Percentiles rank a stretch among this genome's conserved stretches.
phyloP scores from a whole-genome alignment of 2,797 vertebrate species.

The Macropus fuliginosus region DNA sequence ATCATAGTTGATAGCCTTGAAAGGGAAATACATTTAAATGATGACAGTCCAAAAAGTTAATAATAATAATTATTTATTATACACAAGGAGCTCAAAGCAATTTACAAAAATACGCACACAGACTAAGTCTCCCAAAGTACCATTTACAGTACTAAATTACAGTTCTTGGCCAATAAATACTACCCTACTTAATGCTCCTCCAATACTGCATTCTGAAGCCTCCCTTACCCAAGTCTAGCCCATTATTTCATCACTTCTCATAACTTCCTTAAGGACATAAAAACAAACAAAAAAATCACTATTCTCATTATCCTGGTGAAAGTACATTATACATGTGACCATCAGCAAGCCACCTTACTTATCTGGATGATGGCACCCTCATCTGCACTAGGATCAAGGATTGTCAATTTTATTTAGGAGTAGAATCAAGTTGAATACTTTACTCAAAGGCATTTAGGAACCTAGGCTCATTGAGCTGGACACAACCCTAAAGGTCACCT shows the following conservation, averaged over 20 bases:
- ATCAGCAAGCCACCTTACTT: neutral
- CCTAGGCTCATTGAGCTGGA: neutral
- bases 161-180: conserved; percentile 61
- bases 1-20: conserved; percentile 27
- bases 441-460: neutral
- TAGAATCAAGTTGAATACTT: neutral
- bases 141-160: conserved; percentile 66
- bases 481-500: neutral
- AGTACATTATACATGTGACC: neutral
- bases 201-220: conserved; percentile 32
- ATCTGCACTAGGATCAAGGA: neutral
- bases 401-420: neutral
- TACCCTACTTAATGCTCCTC: conserved; percentile 55
- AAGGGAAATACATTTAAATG: conserved; percentile 59
- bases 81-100: conserved; percentile 41
- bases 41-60: neutral
- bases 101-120: conserved; percentile 18
- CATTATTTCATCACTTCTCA: conserved; percentile 63
- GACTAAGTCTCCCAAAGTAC: conserved; percentile 62
- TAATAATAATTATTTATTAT: conserved; percentile 24
- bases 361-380: neutral
- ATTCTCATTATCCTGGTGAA: neutral
- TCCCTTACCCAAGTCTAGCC: conserved; percentile 45
- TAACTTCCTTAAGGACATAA: conserved; percentile 11
- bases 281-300: conserved; percentile 39